Conservation (phyloP, 2,113 vertebrate genomes). For the Hirundichthys speculiger region DNA sequence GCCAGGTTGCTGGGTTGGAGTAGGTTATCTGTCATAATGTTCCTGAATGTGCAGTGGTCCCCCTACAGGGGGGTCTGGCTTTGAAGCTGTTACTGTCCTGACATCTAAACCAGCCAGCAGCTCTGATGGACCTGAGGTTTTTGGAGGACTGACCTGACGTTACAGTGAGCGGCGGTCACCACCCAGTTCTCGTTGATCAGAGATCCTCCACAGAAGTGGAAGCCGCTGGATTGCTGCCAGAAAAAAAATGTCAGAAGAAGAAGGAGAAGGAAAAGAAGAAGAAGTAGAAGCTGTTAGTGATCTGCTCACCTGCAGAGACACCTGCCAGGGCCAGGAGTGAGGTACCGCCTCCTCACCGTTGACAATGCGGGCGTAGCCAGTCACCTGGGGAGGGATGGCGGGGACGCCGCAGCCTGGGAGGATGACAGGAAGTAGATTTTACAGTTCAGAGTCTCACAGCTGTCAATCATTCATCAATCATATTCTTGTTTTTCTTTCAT, state of each 20-base stretch:
- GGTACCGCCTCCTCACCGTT: conserved; percentile 80
- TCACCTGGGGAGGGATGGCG: conserved; percentile 66
- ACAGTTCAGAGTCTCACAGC: neutral
- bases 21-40: too few relatives aligned
- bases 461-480: too few relatives aligned
- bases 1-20: too few relatives aligned
- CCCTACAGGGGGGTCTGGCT: too few relatives aligned
- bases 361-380: conserved; percentile 76
- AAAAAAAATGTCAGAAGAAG: neutral
- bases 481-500: too few relatives aligned
- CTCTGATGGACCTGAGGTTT: neutral
- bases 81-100: neutral
- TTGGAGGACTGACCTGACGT: conserved; percentile 69
- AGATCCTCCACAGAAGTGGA: conserved; percentile 87
- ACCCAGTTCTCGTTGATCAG: conserved; percentile 85
- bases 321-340: conserved; percentile 83
- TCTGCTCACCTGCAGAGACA: conserved; percentile 77
- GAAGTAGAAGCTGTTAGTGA: too few relatives aligned
- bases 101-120: neutral
- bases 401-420: conserved; percentile 72
- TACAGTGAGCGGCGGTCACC: conserved; percentile 86
- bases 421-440: neutral
- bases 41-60: too few relatives aligned
- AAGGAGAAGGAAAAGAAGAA: neutral
- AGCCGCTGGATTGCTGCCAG: conserved; percentile 80